These are phyloP conservation scores for Dipodomys merriami DNA, from an alignment of 2,113 vertebrate species.

Conservation along the genomic window DNA sequence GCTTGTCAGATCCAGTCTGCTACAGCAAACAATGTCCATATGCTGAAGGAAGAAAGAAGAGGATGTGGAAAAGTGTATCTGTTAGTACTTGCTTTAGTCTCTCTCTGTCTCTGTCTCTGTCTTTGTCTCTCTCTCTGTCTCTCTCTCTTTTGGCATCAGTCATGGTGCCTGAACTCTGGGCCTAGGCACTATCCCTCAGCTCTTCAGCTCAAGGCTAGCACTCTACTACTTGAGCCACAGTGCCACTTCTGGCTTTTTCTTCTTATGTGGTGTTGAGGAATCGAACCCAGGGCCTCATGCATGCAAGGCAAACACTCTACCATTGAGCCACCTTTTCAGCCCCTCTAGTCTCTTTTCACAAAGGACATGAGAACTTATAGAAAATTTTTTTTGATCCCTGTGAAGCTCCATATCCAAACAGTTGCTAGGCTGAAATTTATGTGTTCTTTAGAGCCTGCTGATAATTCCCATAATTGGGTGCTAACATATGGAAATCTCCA, in stretches of 20 bases:
- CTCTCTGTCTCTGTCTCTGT: not conserved
- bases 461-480: conserved; percentile 24
- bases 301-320: too few species aligned
- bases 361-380: not conserved
- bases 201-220: too few species aligned
- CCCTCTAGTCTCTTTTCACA: not conserved
- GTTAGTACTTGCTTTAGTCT: not conserved
- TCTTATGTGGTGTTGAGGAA: too few species aligned
- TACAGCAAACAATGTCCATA: not conserved
- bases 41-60: not conserved
- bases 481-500: conserved; percentile 41
- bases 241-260: too few species aligned
- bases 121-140: not conserved
- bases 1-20: not conserved
- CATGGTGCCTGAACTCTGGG: too few species aligned
- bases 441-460: not conserved
- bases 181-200: too few species aligned
- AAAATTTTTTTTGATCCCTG: conserved; percentile 23
- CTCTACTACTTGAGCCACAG: too few species aligned
- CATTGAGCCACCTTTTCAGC: too few species aligned
- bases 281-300: too few species aligned
- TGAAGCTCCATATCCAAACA: not conserved
- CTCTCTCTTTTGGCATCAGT: too few species aligned
- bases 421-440: conserved; percentile 22
- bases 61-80: not conserved